Evolutionary conservation across 2,888 invertebrate species (phyloP), one percentile per base, ranked within the genome.

Genomic region (Scaptodrosophila latifasciaeformis): DNA sequence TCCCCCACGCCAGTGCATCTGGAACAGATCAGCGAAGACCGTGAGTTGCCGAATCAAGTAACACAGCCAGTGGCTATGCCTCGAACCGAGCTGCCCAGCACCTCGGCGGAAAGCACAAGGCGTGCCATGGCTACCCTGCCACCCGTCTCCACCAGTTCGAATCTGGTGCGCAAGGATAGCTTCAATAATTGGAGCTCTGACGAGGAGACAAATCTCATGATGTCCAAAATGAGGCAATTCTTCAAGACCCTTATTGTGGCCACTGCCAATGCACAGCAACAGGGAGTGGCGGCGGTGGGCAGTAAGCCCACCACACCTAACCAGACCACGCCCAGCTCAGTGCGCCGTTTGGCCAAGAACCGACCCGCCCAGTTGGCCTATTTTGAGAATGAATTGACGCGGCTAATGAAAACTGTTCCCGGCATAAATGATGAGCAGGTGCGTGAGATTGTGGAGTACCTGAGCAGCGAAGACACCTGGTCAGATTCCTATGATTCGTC

Each of bases 181-280:
- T 96, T 96, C 87, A 96, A 95, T 84, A 96, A 96, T 82, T 96
- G 96, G 95, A 95, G 95, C 63, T 95, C 95, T 2, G 96, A 96
- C 81, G 96, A 96, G 83, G 96, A 96, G 87, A 96, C 96, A 2
- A 96, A 96, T 85, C 87, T 96, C 39, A 96, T 96, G 96, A 96
- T 96, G 96, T 94, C 93, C 30, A 96, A 95, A 88, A 95, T 96
- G 94, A 89, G 95, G 1, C 94, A 95, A 75, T 95, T 96, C 85
- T 95, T 96, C 86, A 96, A 95, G 86, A 95, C 94, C 46, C 92
- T 96, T 89, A 91, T 96, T n/a, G 93, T 93, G 29, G 89, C 90
- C 15, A 86, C 85, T 15, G 85, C 86, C n/a, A 87, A 87, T 72
- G 87, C 88, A 1, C 90, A 84, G 60, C 83, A 85, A 47, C 81